A percentile compares a stretch with the other conserved stretches of the same genome.
Evolutionary conservation across 2,888 invertebrate species (phyloP).

Genomic region (Lasioglossum marginatum): DNA sequence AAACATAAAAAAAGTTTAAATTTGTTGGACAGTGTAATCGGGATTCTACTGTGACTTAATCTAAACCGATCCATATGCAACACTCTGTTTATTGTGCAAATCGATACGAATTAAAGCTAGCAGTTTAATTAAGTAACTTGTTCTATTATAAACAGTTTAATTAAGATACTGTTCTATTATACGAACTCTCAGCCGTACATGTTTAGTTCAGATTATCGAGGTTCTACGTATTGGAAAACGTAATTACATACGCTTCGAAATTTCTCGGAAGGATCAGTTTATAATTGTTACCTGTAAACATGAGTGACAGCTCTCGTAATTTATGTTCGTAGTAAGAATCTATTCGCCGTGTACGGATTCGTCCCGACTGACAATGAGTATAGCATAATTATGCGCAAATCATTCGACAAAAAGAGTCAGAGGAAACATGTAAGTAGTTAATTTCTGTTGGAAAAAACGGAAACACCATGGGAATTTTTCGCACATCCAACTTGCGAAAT

Average conservation of each 20-base stretch:
- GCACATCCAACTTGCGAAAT: background rate
- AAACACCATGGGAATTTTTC: slow-evolving; percentile 16
- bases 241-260: background rate
- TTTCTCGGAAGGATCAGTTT: background rate
- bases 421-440: slow-evolving; percentile 15
- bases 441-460: background rate
- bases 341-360: slow-evolving; percentile 29
- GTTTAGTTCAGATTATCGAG: background rate
- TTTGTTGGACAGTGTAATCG: too few species aligned
- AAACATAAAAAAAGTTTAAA: too few species aligned
- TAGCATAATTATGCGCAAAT: too few species aligned
- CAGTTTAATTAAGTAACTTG: too few species aligned
- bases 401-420: slow-evolving; percentile 2
- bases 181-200: background rate
- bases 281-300: slow-evolving; percentile 4
- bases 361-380: background rate
- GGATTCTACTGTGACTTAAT: too few species aligned
- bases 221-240: background rate
- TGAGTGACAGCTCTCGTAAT: slow-evolving; percentile 41
- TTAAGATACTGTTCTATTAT: too few species aligned
- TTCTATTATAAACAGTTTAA: too few species aligned
- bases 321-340: slow-evolving; percentile 36
- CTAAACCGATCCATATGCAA: too few species aligned
- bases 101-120: too few species aligned
- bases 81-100: too few species aligned